Base-by-base conservation (phyloP, 2,113 vertebrate species). In the Malurus elegans region DNA sequence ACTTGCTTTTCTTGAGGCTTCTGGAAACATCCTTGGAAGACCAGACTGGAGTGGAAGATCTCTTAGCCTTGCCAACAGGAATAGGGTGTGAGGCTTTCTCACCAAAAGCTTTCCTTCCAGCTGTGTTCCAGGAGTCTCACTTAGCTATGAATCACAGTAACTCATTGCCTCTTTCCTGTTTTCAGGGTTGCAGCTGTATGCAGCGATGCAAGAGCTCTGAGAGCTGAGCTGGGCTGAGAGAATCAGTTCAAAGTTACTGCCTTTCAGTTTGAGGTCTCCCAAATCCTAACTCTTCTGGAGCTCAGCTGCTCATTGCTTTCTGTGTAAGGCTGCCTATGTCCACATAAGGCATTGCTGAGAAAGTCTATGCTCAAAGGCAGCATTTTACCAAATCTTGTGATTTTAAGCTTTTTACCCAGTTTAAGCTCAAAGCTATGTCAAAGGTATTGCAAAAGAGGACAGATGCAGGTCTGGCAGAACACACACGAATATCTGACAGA, bases 1-100 rank as follows among this genome's bases (percentile, higher is more conserved):
- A 96, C 64, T 90, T 92, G 91, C 73, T 83, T 90, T 82, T 84
- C 81, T 89, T 88, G 92, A 85, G 85, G 93, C 92, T 90, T 92
- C 79, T 95, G 92, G 85, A 73, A 92, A 64, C 80, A 86, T 69
- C 94, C 80, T 95, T 95, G 91, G 94, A 95, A 92, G 91, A 95
- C 65, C 89, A 95, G 86, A 92, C 67, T 93, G 94, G n/a, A 90
- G 71, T 78, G 62, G 95, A 95, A 90, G 87, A 88, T 73, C 64
- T 91, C 87, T 91, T 90, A 94, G 67, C 81, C 71, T 97, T 93
- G 93, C 71, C 50, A 86, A 50, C 70, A 90, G 25, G 69, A 73
- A 34, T 86, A 95, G 93, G 58, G 81, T 90, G 87, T 79, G 87
- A 94, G 87, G 56, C 70, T 93, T 91, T 85, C 85, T 91, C 75